Evolutionary conservation across 2,113 vertebrate genomes (phyloP).

Genomic region (Aldabrachelys gigantea): DNA sequence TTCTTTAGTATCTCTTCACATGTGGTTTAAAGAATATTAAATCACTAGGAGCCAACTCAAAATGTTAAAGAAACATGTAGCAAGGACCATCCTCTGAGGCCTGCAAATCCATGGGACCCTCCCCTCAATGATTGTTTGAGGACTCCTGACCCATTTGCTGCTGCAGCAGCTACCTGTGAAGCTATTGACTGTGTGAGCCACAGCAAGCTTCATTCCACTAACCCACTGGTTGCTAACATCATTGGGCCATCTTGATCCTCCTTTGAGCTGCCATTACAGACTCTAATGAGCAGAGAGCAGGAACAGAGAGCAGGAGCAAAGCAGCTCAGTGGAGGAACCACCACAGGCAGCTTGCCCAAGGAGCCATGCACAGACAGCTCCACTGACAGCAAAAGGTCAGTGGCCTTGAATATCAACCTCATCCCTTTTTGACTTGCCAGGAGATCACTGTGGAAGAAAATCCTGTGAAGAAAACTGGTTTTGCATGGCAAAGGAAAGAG

Average conservation of each 20-base stretch:
- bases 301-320: not conserved
- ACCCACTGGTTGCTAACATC: not conserved
- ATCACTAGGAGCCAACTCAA: not conserved
- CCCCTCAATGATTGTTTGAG: not conserved
- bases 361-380: not conserved
- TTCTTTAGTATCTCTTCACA: not conserved
- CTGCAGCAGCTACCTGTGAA: not conserved
- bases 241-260: not conserved
- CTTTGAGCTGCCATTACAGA: not conserved
- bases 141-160: not conserved
- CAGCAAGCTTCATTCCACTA: not conserved
- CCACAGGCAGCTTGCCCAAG: rapidly evolving
- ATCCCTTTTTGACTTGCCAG: not conserved
- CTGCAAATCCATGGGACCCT: no score
- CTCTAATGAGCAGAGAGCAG: not conserved
- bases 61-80: not conserved
- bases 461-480: not conserved
- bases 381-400: not conserved
- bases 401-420: not conserved
- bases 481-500: not conserved
- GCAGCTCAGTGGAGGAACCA: not conserved
- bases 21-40: not conserved
- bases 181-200: not conserved
- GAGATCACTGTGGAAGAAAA: not conserved
- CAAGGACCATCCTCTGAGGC: not conserved